Evolutionary conservation across 2,888 invertebrate genomes (phyloP).

Genomic region (Dolichomitus sp.): DNA sequence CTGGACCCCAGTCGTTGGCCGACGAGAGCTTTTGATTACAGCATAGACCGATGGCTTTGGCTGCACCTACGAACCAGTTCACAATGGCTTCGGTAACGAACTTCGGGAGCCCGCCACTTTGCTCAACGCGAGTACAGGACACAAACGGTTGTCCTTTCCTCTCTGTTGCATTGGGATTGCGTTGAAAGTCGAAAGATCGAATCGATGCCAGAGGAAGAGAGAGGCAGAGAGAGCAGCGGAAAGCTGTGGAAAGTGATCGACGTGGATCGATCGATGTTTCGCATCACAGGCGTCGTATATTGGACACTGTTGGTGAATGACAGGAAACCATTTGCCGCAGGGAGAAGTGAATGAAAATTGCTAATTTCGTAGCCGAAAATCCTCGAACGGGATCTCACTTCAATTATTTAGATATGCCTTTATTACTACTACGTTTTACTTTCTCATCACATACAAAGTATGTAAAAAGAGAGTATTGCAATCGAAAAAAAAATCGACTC

Average conservation of each 20-base stretch:
- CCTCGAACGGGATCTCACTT: neutral
- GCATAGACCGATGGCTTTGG: slow-evolving; percentile 47
- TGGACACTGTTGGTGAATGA: neutral
- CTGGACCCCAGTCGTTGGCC: slow-evolving; percentile 54
- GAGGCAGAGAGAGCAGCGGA: neutral
- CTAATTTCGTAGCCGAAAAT: slow-evolving; percentile 16
- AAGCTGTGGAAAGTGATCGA: neutral
- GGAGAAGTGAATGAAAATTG: slow-evolving; percentile 7
- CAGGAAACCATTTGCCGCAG: neutral
- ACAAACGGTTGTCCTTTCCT: slow-evolving; percentile 30
- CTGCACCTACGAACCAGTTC: slow-evolving; percentile 25
- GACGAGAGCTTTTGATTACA: slow-evolving; percentile 64
- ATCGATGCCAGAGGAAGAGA: neutral
- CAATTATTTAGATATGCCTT: neutral
- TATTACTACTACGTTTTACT: neutral
- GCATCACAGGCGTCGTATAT: neutral
- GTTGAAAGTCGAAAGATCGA: slow-evolving; percentile 31
- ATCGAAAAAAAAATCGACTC: too few relatives aligned
- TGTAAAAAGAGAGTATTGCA: too few relatives aligned
- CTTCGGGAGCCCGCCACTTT: slow-evolving; percentile 59
- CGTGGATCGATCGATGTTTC: slow-evolving; percentile 14
- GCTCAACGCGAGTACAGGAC: slow-evolving; percentile 31
- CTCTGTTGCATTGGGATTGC: slow-evolving; percentile 20
- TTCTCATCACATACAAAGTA: too few relatives aligned
- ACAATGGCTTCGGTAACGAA: slow-evolving; percentile 66